These are phyloP conservation scores for Channa striata DNA, from an alignment of 2,797 vertebrate genomes.

Conservation along the genomic window DNA sequence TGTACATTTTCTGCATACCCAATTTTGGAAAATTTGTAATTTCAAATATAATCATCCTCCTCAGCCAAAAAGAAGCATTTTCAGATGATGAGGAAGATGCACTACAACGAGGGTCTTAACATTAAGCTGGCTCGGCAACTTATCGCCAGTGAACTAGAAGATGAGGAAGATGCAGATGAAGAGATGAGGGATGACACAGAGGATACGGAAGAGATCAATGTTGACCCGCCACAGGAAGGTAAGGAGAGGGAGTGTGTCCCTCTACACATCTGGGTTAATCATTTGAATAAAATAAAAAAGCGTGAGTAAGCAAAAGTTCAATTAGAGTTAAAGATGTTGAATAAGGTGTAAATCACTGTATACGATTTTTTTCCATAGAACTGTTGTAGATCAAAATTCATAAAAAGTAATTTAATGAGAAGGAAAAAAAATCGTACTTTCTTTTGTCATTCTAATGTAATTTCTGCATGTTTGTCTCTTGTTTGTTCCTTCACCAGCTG, in stretches of 20 bases:
- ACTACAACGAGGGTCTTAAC: slow-evolving; percentile 97
- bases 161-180: slow-evolving; percentile 86
- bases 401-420: too few relatives aligned
- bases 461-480: slow-evolving; percentile 14
- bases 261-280: not conserved
- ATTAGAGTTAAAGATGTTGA: too few relatives aligned
- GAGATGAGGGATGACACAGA: slow-evolving; percentile 91
- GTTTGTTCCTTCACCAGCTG: slow-evolving; percentile 61
- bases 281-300: too few relatives aligned
- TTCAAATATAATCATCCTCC: not conserved
- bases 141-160: slow-evolving; percentile 92
- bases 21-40: not conserved
- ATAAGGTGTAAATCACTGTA: too few relatives aligned
- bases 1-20: not conserved
- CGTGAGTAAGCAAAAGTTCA: too few relatives aligned
- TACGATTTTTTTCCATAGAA: too few relatives aligned
- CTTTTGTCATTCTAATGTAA: slow-evolving; percentile 5
- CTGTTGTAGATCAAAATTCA: too few relatives aligned
- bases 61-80: slow-evolving; percentile 95
- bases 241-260: slow-evolving; percentile 13
- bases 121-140: slow-evolving; percentile 96
- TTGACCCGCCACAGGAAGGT: slow-evolving; percentile 87
- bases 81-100: slow-evolving; percentile 98
- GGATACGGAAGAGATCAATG: slow-evolving; percentile 85
- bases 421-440: too few relatives aligned